Conservation (phyloP, 2,113 vertebrate genomes). For the Isurus oxyrinchus region DNA sequence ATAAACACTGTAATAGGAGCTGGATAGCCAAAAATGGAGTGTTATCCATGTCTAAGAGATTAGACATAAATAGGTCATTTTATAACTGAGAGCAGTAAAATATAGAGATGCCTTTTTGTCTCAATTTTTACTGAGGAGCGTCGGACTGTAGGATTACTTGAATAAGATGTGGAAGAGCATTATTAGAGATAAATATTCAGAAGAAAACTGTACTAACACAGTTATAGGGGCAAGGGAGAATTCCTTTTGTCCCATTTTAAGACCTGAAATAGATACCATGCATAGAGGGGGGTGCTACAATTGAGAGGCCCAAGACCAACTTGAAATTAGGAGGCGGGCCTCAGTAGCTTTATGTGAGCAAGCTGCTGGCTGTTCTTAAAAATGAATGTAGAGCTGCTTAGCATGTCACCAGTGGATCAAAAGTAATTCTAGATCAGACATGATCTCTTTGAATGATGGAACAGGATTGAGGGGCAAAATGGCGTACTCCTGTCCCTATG, state of each 20-base stretch:
- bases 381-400: background rate
- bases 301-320: background rate
- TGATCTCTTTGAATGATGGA: no score
- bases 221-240: background rate
- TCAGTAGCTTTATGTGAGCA: background rate
- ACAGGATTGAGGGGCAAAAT: background rate
- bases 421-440: background rate
- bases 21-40: background rate
- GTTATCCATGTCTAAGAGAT: no score
- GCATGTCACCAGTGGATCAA: background rate
- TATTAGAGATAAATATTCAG: background rate
- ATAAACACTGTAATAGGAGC: background rate
- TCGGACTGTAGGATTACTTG: background rate
- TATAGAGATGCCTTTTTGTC: background rate
- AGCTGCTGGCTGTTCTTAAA: background rate
- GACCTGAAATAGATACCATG: no score
- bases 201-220: background rate
- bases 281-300: background rate
- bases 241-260: background rate
- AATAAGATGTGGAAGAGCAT: background rate
- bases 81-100: background rate
- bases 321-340: background rate
- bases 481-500: background rate
- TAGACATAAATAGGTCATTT: background rate
- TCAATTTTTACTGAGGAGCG: background rate